phyloP scores from a whole-genome alignment of 1,140 invertebrate genomes.

The Streblospio benedicti region DNA sequence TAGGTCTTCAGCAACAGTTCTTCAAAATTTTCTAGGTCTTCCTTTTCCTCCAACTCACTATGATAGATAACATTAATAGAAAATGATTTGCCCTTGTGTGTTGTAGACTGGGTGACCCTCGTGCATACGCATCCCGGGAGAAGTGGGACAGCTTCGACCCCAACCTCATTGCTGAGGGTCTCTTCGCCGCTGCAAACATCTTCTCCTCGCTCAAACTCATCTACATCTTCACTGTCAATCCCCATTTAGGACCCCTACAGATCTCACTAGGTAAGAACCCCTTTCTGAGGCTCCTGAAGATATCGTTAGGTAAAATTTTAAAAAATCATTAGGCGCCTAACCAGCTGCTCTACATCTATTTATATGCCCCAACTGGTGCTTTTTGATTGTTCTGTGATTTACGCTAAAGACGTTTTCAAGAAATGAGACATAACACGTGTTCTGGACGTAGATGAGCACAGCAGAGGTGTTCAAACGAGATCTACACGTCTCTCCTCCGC shows the following conservation, averaged over 20 bases:
- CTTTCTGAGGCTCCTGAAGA: no score
- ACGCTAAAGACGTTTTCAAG: no score
- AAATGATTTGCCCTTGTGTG: background rate
- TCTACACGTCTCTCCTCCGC: no score
- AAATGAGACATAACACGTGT: no score
- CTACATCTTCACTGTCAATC: slow-evolving; percentile 98
- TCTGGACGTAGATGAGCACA: no score
- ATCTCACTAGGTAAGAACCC: slow-evolving; percentile 94
- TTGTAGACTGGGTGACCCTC: slow-evolving; percentile 44
- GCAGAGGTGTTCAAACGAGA: no score
- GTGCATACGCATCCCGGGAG: slow-evolving; percentile 70
- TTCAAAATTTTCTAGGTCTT: no score
- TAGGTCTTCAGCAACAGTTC: background rate
- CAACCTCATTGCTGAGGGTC: slow-evolving; percentile 83
- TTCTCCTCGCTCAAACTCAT: slow-evolving; percentile 95
- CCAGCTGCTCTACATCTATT: background rate
- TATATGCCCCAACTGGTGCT: no score
- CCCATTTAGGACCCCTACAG: slow-evolving; percentile 92
- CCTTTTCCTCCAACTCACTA: background rate
- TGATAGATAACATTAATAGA: background rate
- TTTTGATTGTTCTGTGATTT: no score
- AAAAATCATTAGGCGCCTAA: background rate
- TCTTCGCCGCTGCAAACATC: slow-evolving; percentile 89
- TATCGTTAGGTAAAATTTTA: no score
- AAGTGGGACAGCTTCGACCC: slow-evolving; percentile 89